phyloP scores from a whole-genome alignment of 2,113 vertebrate species.

The Chelonoidis abingdonii region DNA sequence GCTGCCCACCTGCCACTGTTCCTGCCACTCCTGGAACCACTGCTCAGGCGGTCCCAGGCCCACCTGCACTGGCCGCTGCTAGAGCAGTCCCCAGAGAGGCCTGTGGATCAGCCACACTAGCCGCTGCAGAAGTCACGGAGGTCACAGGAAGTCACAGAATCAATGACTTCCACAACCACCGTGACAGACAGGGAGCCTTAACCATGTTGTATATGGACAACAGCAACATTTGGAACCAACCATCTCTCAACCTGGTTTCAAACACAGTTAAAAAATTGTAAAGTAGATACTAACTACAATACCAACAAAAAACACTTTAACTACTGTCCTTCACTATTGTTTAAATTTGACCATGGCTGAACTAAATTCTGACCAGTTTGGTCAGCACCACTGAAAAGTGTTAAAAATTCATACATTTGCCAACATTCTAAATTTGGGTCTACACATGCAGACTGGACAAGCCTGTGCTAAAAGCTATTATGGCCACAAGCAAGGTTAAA shows the following conservation, averaged over 20 bases:
- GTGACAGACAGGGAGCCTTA: too few species aligned
- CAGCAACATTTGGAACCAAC: background rate
- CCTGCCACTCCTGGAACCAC: too few species aligned
- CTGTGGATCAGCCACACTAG: too few species aligned
- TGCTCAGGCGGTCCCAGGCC: too few species aligned
- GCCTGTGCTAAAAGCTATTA: background rate
- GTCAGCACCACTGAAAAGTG: background rate
- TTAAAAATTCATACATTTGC: constrained; percentile 51
- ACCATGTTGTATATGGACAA: background rate
- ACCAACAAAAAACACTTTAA: background rate
- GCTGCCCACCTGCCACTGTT: too few species aligned
- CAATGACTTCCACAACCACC: too few species aligned
- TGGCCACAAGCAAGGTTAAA: background rate
- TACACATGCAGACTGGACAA: background rate
- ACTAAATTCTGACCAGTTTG: constrained; percentile 1
- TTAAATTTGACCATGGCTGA: background rate
- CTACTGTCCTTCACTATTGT: background rate
- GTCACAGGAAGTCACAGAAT: too few species aligned
- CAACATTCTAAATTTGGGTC: constrained; percentile 13
- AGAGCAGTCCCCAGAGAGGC: too few species aligned
- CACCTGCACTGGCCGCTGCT: too few species aligned
- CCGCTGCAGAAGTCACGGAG: too few species aligned
- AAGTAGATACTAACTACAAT: background rate
- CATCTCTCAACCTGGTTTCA: background rate
- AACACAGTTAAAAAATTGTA: background rate